Base-by-base conservation (phyloP, 2,888 invertebrate genomes). In the Drosophila robusta region DNA sequence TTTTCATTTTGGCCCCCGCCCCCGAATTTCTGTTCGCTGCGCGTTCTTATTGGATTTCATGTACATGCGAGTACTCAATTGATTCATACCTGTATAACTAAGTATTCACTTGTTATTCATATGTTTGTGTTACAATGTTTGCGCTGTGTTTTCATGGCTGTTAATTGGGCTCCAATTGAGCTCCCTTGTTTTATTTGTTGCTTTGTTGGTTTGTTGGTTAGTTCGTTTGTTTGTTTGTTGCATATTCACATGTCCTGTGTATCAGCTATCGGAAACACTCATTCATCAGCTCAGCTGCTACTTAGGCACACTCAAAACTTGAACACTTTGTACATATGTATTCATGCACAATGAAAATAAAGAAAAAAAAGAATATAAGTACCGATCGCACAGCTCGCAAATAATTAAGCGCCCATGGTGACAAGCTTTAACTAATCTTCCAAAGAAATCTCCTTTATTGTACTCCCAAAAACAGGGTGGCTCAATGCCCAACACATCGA, bases 401-500 rank as follows among this genome's bases (percentile, higher is more conserved):
- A 69, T 65, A 51, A 56, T 8, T 22, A 26, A 75, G 65, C 65
- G 34, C 61, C 69, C 9, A 44, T 34, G 52, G 36, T 64, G 67
- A 64, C 56, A 64, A 64, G 63, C 70, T 64, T 68, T 77, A 39
- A 84, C 77, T 92, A 91, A 91, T 91, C 85, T 90, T 87, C 82
- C 92, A 93, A 93, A 93, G 93, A 91, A 91, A 91, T 91, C 93
- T 93, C 93, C 93, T 93, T 91, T 92, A 92, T 92, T 93, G 87
- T 91, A 87, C 86, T 92, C 89, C 90, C 82, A 91, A 90, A 93
- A 93, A 72, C 94, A 97, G 97, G 96, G 96, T 90, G 96, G 96
- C 88, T 97, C 97, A 81, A 96, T 97, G 96, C 97, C 97, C 89
- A 97, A 97, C 92, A 97, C 97, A 70, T 96, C 97, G 89, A 96